Evolutionary conservation across 2,113 vertebrate genomes (phyloP).

Genomic region (Bagarius yarrelli): DNA sequence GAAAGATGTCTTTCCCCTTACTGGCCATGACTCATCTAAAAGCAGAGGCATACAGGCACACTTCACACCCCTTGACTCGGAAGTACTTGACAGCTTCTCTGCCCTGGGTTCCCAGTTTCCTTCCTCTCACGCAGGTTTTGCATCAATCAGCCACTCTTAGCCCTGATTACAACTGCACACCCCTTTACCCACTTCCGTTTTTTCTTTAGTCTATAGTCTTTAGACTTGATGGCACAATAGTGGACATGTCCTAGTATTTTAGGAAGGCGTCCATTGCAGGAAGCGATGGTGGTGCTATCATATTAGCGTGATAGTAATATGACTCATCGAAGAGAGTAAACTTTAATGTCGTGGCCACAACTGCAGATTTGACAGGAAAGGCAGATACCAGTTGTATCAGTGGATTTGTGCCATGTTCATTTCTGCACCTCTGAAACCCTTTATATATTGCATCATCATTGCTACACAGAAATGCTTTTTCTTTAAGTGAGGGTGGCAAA

Average conservation of each 20-base stretch:
- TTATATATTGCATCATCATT: background rate
- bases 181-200: slow-evolving; percentile 28
- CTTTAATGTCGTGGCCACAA: background rate
- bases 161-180: slow-evolving; percentile 72
- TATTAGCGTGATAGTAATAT: background rate
- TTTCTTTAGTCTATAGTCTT: background rate
- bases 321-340: background rate
- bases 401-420: background rate
- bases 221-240: background rate
- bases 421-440: background rate
- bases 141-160: slow-evolving; percentile 71
- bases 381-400: background rate
- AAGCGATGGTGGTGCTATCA: background rate
- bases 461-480: background rate
- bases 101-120: slow-evolving; percentile 68
- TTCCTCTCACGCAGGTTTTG: slow-evolving; percentile 73
- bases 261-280: background rate
- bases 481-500: background rate
- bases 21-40: slow-evolving; percentile 21
- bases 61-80: slow-evolving; percentile 71
- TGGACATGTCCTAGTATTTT: too few species aligned
- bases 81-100: slow-evolving; percentile 75
- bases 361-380: background rate
- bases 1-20: slow-evolving; percentile 15
- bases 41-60: slow-evolving; percentile 46